Evolutionary conservation across 2,888 invertebrate species (phyloP), one percentile per base, ranked within the genome.

Genomic region (Disparrhopalites patrizii): DNA sequence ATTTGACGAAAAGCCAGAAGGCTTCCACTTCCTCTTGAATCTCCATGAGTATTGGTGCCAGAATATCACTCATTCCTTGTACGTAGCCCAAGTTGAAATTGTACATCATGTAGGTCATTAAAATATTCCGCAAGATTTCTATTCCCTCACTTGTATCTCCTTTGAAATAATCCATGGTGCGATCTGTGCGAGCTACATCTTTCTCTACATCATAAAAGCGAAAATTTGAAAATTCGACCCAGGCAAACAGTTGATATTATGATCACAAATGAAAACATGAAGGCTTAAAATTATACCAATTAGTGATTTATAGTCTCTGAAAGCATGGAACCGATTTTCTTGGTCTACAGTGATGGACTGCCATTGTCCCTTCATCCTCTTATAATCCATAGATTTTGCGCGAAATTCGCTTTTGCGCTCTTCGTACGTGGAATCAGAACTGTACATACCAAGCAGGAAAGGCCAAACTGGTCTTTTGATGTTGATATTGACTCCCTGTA

Each of bases 31-130:
- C 99, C 78, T 93, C 89, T 71, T 89, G 87, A 83, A 96, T 84
- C 52, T 97, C 83, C 77, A 89, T 86, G 62, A 98, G 81, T 76
- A 99, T 87, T 0, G 98, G 98, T 5, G 97, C 92, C 62, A 99
- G 81, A 58, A 98, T 83, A 80, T 99, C 99, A 76, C 94, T 95
- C 99, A 99, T 99, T 25, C 99, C 99, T 80, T 93, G 93, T 1
- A 93, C 93, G 76, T 93, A 93, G 15, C 93, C 98, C 75, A 99
- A 82, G 81, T 99, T 97, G 79, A 98, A 98, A 82, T 98, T 95
- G 78, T 94, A 97, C 97, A 98, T 97, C 40, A 94, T 90, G 78
- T 98, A 99, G 0, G 98, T 98, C 93, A 98, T 93, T 2, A 99
- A 83, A 73, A 99, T 92, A 77, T 97, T 94, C 75, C 91, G 87